These are phyloP conservation scores for Solenodon paradoxus DNA, from an alignment of 2,113 vertebrate species.

Conservation along the genomic window DNA sequence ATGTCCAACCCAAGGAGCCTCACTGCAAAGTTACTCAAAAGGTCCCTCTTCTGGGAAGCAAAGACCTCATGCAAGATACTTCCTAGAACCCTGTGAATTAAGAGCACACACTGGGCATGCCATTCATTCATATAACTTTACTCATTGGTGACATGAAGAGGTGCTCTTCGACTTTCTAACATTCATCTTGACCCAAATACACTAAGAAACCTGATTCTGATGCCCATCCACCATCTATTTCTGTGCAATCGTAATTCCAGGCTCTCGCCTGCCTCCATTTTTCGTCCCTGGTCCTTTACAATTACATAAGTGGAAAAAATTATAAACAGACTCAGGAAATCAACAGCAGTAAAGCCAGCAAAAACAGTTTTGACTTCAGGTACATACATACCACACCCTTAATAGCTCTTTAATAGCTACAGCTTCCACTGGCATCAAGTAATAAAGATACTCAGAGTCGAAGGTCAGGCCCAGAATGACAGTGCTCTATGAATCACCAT, in stretches of 20 bases:
- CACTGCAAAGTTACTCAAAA: background rate
- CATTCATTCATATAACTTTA: background rate
- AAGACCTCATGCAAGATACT: background rate
- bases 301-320: background rate
- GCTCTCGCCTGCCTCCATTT: background rate
- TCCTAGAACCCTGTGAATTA: background rate
- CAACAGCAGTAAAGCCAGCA: background rate
- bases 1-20: background rate
- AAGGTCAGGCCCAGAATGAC: slow-evolving; percentile 73
- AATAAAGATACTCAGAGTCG: slow-evolving; percentile 73
- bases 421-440: slow-evolving; percentile 45
- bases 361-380: slow-evolving; percentile 41
- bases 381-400: slow-evolving; percentile 65
- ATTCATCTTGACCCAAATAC: background rate
- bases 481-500: slow-evolving; percentile 34
- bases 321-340: background rate
- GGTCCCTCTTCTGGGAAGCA: background rate
- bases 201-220: background rate
- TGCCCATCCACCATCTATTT: background rate
- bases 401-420: background rate
- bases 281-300: background rate
- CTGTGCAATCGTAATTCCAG: background rate
- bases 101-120: background rate
- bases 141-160: background rate
- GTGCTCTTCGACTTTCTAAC: background rate